Base-by-base conservation (phyloP, 2,888 invertebrate genomes). In the Aporophyla nigra region DNA sequence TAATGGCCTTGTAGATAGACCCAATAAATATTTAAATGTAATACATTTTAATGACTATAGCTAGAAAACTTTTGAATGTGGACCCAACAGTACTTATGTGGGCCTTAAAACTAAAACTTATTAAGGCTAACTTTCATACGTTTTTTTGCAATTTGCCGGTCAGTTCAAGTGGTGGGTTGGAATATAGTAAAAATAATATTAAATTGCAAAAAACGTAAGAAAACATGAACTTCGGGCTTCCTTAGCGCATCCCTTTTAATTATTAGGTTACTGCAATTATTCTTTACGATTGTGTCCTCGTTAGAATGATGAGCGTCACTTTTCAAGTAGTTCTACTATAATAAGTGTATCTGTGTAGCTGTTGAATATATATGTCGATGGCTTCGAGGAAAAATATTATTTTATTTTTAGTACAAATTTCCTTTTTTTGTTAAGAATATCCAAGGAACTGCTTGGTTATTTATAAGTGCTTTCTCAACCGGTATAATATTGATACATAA, bases 1-100 rank as follows among this genome's bases (percentile, higher is more conserved):
- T 82, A 74, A 91, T 87, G 91, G 93, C 93, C 94, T 94, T 93
- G 91, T 93, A 93, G 92, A 91, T 93, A 93, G 91, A 90, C 84
- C 88, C 85, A 89, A 81, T 79, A 75, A 89, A 89, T 89, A 81
- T 88, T 88, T 82, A 76, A 80, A 59, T 86, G 73, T 76, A 80
- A 74, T 61, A 67, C 62, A 62, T 71, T 51, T 82, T 66, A 70
- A 56, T 68, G 68, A 58, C 0, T 62, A 40, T 69, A 78, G 43
- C 61, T 51, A 33, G 10, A 71, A 67, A 46, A 56, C 43, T 68
- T 56, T 70, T 40, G n/a, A 49, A 63, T 27, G n/a, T 78, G 40
- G 49, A 51, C 16, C 24, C 14, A 56, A 10, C 54, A 6, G 10
- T n/a, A n/a, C 27, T 66, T 24, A 27, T 49, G 5, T 5, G 9